Evolutionary conservation across 2,113 vertebrate species (phyloP), one percentile per base, ranked within the genome.

Genomic region (Tautogolabrus adspersus): DNA sequence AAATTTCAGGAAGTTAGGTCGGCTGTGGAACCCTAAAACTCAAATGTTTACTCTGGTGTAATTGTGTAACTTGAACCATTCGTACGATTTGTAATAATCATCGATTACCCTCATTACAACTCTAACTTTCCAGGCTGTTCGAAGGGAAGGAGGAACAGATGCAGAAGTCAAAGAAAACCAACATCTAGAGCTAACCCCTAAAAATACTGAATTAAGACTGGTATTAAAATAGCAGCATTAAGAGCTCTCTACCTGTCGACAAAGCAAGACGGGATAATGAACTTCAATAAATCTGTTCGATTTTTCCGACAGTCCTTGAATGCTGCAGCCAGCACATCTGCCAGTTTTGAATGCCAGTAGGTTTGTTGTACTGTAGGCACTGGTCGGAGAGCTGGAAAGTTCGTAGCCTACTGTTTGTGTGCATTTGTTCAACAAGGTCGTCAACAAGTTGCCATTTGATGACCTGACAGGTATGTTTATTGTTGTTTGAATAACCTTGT

Each of bases 381-480:
- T 60, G 38, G 42, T 40, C 46, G 57, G 21, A 47, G 37, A 67
- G 30, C 68, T 66, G 64, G 65, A 82, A 68, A 75, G 52, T 76
- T 81, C 56, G 1, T n/a, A 10, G 3, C 0, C 42, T 44, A 10
- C 30, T 51, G 47, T 26, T 7, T 8, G 4, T 18, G 0, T 44
- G 10, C 69, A n/a, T 46, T 5, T 16, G 62, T 52, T 63, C 37
- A 78, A 22, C 21, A 56, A 54, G 46, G 56, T 51, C 19, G 40
- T 42, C 46, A 49, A 38, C 15, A 49, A 52, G 19, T 38, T 23
- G 12, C 21, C 0, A 54, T 47, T 18, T 0, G 23, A 5, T 22
- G 6, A 37, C 23, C 49, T 23, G 23, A 10, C 23, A 47, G 79
- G 87, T 89, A 64, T 79, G 77, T 80, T 5, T 38, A 3, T 59